A percentile compares a stretch with the other conserved stretches of the same genome.
Conservation (phyloP, 2,113 vertebrate species). For the Gorsachius goisagi region DNA sequence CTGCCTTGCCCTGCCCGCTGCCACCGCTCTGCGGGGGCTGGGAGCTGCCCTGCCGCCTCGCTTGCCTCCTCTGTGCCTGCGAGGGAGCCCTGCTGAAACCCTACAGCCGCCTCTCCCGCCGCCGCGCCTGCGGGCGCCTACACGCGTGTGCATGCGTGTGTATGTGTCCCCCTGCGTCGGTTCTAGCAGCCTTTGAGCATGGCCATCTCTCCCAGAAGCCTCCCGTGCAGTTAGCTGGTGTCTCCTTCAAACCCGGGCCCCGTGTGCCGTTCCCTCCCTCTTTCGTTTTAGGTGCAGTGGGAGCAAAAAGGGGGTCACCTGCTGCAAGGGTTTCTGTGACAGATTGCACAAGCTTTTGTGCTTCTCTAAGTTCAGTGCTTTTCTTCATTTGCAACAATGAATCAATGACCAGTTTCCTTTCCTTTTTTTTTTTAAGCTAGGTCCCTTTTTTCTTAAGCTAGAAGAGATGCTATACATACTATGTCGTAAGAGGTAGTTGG, state of each 20-base stretch:
- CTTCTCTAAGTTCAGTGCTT: neutral
- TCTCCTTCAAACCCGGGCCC: too few species aligned
- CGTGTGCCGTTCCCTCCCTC: neutral
- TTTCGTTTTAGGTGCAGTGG: neutral
- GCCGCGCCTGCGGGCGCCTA: too few species aligned
- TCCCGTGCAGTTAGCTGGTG: neutral
- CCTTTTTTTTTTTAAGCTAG: neutral
- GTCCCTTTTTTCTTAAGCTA: neutral
- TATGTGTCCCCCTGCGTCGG: fast-evolving
- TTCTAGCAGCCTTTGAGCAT: fast-evolving
- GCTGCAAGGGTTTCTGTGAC: neutral
- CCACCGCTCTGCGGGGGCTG: neutral
- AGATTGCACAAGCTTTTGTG: neutral
- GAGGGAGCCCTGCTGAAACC: too few species aligned
- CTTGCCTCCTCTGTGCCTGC: neutral
- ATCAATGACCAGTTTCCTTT: neutral
- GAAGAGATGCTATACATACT: neutral
- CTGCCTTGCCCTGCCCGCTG: neutral
- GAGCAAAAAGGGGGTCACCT: neutral
- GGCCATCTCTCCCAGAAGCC: neutral
- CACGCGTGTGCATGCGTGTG: fast-evolving
- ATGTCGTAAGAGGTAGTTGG: neutral
- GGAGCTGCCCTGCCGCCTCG: neutral
- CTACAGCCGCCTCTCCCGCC: too few species aligned
- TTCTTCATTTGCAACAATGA: neutral